Evolutionary conservation across 2,888 invertebrate species (phyloP).

Genomic region (Acrocyrtus sp.): DNA sequence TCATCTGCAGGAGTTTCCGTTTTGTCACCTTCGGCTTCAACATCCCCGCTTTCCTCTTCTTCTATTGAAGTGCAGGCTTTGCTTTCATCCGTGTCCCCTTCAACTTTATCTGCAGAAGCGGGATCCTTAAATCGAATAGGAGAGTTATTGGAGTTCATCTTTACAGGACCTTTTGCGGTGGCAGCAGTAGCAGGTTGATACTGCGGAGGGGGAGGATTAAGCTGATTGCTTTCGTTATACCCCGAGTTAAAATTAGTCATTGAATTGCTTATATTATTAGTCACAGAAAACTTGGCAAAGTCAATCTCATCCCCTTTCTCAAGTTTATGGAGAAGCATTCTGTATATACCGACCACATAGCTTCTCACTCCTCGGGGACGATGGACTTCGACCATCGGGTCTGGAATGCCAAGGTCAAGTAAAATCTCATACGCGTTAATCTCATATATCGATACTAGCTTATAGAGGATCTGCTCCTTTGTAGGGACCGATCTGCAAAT

Average conservation of each 20-base stretch:
- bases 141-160: conserved; percentile 32
- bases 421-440: conserved; percentile 70
- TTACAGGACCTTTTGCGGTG: conserved; percentile 3
- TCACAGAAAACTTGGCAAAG: conserved; percentile 29
- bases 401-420: conserved; percentile 72
- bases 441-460: conserved; percentile 65
- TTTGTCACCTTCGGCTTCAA: background rate
- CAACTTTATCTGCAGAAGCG: background rate
- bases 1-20: too few species aligned
- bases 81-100: background rate
- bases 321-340: conserved; percentile 73
- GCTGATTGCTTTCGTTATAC: conserved; percentile 13
- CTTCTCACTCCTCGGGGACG: conserved; percentile 73
- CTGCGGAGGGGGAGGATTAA: background rate
- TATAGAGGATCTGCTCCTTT: conserved; percentile 43
- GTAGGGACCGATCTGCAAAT: conserved; percentile 52
- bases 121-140: conserved; percentile 24
- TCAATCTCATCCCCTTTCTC: conserved; percentile 48
- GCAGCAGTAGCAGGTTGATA: background rate
- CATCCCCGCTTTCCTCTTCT: background rate
- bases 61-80: background rate
- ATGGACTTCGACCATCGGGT: conserved; percentile 71
- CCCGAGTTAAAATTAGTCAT: conserved; percentile 25
- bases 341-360: conserved; percentile 76
- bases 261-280: conserved; percentile 10